phyloP scores from a whole-genome alignment of 2,113 vertebrate species.

The Carlito syrichta region DNA sequence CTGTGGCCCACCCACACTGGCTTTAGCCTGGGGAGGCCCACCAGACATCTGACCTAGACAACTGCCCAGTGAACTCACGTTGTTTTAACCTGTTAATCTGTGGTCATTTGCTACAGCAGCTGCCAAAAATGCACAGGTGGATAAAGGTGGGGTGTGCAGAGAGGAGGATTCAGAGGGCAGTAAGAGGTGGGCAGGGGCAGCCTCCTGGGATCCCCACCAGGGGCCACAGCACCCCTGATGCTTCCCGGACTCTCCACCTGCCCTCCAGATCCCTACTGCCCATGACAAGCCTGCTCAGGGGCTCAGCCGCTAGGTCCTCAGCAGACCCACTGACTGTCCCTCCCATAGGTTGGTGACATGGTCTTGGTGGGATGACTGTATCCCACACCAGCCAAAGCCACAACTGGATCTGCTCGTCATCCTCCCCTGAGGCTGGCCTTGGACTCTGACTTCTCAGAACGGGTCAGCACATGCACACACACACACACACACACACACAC shows the following conservation, averaged over 20 bases:
- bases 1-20: background rate
- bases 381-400: background rate
- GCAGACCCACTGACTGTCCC: background rate
- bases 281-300: background rate
- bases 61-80: background rate
- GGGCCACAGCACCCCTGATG: background rate
- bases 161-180: background rate
- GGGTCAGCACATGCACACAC: background rate
- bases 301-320: background rate
- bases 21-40: background rate
- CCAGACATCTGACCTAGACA: background rate
- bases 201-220: background rate
- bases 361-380: background rate
- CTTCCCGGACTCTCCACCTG: fast-evolving
- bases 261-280: background rate
- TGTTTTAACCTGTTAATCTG: background rate
- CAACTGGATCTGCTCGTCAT: background rate
- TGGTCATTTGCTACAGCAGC: background rate
- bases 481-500: background rate
- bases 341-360: background rate
- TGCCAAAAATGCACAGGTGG: background rate
- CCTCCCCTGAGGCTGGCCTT: background rate
- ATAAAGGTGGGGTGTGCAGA: background rate
- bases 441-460: background rate
- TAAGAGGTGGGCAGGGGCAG: background rate